Percentiles rank a stretch among this genome's conserved stretches.
Conservation (phyloP, 2,888 invertebrate species). For the Pheosia gnoma region DNA sequence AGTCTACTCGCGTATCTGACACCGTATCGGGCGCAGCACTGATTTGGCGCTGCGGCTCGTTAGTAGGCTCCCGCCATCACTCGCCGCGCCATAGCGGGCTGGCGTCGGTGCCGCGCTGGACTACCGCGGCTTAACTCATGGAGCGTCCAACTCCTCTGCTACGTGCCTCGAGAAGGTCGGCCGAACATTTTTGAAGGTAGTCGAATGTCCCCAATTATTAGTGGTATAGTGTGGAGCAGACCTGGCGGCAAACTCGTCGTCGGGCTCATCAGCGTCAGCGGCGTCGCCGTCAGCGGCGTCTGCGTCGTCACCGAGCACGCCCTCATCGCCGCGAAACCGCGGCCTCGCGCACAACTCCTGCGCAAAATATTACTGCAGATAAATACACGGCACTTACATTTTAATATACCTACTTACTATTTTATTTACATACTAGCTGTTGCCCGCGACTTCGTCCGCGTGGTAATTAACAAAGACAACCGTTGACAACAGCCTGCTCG, state of each 20-base stretch:
- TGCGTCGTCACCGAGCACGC: slow-evolving; percentile 25
- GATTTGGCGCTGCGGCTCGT: not conserved
- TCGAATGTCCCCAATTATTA: no score
- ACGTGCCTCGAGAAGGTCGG: not conserved
- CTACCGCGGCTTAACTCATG: no score
- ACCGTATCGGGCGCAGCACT: not conserved
- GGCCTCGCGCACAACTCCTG: slow-evolving; percentile 88
- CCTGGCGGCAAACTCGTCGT: slow-evolving; percentile 32
- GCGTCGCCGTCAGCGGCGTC: slow-evolving; percentile 29
- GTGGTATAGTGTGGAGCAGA: slow-evolving; percentile 5
- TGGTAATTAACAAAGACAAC: no score
- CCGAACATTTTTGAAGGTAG: not conserved
- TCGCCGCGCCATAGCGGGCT: no score
- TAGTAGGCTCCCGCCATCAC: not conserved
- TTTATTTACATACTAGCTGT: no score
- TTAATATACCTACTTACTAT: no score
- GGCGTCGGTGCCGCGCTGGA: no score
- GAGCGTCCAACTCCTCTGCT: not conserved
- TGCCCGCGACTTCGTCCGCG: no score
- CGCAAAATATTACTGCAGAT: slow-evolving; percentile 8
- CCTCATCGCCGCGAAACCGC: slow-evolving; percentile 71
- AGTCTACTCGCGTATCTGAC: not conserved
- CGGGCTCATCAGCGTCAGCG: slow-evolving; percentile 24
- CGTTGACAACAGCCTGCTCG: no score
- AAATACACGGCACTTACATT: not conserved